Percentiles rank a stretch among this genome's conserved stretches.
Evolutionary conservation across 1,140 invertebrate genomes (phyloP).

Genomic region (Dendrolimus punctatus): DNA sequence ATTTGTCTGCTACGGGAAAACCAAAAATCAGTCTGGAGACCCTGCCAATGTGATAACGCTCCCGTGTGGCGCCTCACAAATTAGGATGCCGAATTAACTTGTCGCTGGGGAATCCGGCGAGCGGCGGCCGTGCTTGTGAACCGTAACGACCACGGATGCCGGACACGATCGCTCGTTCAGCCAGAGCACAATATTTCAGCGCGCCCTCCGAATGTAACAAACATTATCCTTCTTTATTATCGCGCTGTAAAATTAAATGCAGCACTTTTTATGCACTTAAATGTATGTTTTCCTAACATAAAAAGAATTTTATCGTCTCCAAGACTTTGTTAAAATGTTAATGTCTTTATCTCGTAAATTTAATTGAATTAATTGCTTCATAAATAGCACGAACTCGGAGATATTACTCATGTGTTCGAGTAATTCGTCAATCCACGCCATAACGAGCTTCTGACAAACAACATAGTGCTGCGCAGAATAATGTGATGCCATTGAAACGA

Average conservation of each 20-base stretch:
- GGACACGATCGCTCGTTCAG: not conserved
- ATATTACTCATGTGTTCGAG: too few species aligned
- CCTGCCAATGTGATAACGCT: conserved; percentile 23
- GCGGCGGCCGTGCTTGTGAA: conserved; percentile 6
- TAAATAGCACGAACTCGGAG: too few species aligned
- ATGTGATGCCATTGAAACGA: conserved; percentile 15
- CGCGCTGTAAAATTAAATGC: conserved; percentile 25
- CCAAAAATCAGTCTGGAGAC: too few species aligned
- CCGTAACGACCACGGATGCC: too few species aligned
- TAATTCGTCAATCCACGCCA: not conserved
- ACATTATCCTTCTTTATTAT: conserved; percentile 26
- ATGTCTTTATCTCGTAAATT: not conserved
- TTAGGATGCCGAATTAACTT: conserved; percentile 43
- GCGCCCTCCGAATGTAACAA: conserved; percentile 23
- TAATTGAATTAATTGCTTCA: too few species aligned
- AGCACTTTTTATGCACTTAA: conserved; percentile 22
- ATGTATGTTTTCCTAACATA: conserved; percentile 25
- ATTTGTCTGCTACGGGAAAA: too few species aligned
- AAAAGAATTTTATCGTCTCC: conserved; percentile 8
- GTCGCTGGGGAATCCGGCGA: conserved; percentile 39
- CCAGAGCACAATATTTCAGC: conserved; percentile 10
- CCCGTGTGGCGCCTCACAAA: conserved; percentile 37
- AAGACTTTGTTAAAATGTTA: conserved; percentile 2
- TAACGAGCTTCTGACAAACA: conserved; percentile 1
- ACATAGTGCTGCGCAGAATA: conserved; percentile 1